Percentiles rank a stretch among this genome's conserved stretches.
phyloP scores from a whole-genome alignment of 2,888 invertebrate species.

The Lissocephala sabroskyi region DNA sequence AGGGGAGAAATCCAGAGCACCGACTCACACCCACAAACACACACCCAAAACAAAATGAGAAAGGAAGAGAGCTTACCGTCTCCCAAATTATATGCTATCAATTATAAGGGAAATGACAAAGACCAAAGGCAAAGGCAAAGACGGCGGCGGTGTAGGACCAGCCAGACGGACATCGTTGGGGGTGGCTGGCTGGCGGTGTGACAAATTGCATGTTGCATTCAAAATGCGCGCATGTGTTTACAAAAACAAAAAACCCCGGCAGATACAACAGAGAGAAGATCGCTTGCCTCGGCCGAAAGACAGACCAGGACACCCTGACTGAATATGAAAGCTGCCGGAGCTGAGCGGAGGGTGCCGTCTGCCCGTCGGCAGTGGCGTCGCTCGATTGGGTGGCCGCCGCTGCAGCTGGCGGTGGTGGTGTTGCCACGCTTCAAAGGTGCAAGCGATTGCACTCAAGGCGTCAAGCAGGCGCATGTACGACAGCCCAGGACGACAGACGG shows the following conservation, averaged over 20 bases:
- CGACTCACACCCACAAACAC: constrained; percentile 3
- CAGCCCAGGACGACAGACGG: constrained; percentile 17
- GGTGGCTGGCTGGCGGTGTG: constrained; percentile 7
- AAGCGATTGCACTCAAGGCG: constrained; percentile 61
- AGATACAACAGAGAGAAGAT: constrained; percentile 18
- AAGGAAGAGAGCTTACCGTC: constrained; percentile 6
- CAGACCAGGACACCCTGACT: neutral
- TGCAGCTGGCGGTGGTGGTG: constrained; percentile 45
- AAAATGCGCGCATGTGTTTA: constrained; percentile 46
- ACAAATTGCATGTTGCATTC: constrained; percentile 49
- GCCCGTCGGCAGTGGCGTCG: constrained; percentile 2
- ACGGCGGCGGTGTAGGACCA: constrained; percentile 2
- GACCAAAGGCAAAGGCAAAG: constrained; percentile 42
- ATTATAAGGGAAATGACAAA: constrained; percentile 66
- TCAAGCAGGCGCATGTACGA: constrained; percentile 40
- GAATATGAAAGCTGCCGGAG: neutral
- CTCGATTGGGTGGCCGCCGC: constrained; percentile 7
- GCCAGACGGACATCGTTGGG: no score
- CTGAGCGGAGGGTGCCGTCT: constrained; percentile 1
- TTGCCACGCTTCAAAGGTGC: constrained; percentile 60
- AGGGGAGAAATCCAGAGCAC: constrained; percentile 13
- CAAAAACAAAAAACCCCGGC: constrained; percentile 14
- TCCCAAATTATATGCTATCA: constrained; percentile 61
- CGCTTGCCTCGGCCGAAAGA: constrained; percentile 27
- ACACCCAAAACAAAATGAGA: constrained; percentile 14